phyloP scores from a whole-genome alignment of 1,140 invertebrate species.

The Oedothorax gibbosus region DNA sequence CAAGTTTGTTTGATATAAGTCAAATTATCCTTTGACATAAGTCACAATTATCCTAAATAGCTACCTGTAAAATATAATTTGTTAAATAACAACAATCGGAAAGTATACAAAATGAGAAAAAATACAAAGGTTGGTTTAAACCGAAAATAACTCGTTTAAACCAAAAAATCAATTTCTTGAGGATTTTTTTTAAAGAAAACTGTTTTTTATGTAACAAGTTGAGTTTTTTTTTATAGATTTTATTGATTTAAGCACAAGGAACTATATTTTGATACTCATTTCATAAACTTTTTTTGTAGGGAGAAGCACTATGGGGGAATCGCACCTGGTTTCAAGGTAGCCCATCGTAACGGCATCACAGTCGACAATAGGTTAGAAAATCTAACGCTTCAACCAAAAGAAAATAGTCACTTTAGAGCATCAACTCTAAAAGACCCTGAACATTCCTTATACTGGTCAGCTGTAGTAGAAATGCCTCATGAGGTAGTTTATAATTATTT shows the following conservation, averaged over 20 bases:
- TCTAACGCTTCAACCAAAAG: slow-evolving; percentile 61
- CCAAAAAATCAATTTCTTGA: too few species aligned
- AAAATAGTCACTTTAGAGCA: slow-evolving; percentile 29
- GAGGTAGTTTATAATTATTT: slow-evolving; percentile 24
- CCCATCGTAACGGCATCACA: slow-evolving; percentile 71
- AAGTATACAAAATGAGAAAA: too few species aligned
- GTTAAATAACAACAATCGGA: too few species aligned
- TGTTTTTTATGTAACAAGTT: too few species aligned
- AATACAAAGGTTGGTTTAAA: too few species aligned
- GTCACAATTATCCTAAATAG: too few species aligned
- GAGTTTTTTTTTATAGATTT: neutral
- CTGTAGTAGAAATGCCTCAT: slow-evolving; percentile 45
- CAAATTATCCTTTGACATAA: too few species aligned
- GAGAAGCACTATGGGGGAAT: slow-evolving; percentile 72
- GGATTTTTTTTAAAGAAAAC: neutral
- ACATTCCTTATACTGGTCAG: slow-evolving; percentile 71
- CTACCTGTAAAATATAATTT: too few species aligned
- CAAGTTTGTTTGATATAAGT: too few species aligned
- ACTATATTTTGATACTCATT: too few species aligned
- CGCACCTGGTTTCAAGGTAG: slow-evolving; percentile 70
- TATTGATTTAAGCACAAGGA: too few species aligned
- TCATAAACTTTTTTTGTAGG: slow-evolving; percentile 67
- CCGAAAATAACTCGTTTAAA: too few species aligned
- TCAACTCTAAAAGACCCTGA: slow-evolving; percentile 65
- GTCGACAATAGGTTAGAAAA: slow-evolving; percentile 73